Conservation (phyloP, 2,888 invertebrate species). For the Brachylomia viminalis region DNA sequence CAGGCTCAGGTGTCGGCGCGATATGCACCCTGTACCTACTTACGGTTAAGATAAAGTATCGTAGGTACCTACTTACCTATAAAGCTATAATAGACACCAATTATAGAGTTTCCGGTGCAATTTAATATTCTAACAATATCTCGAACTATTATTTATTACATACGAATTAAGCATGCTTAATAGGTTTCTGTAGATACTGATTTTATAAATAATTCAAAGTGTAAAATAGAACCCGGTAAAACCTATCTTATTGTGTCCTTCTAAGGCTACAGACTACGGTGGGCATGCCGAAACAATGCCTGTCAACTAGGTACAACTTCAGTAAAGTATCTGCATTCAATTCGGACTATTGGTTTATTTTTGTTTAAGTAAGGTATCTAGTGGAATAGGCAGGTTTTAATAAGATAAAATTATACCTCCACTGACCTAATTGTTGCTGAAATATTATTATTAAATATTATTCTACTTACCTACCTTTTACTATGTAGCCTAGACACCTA, state of each 20-base stretch:
- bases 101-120: conserved; percentile 65
- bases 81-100: conserved; percentile 59
- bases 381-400: not conserved
- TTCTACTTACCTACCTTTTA: not conserved
- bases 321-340: not conserved
- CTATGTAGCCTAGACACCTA: not conserved
- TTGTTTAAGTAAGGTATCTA: not conserved
- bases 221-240: not conserved
- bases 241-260: conserved; percentile 12
- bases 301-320: not conserved
- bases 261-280: not conserved
- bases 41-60: conserved; percentile 34
- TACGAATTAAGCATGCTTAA: conserved; percentile 36
- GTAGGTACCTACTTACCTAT: conserved; percentile 44
- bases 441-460: no score
- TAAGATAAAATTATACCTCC: not conserved
- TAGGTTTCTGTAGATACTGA: conserved; percentile 34
- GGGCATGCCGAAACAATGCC: not conserved
- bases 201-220: conserved; percentile 39
- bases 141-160: conserved; percentile 43
- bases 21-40: conserved; percentile 30
- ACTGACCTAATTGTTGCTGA: not conserved
- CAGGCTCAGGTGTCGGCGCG: conserved; percentile 37
- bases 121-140: conserved; percentile 57
- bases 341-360: not conserved